These are phyloP conservation scores for Hyposoter didymator DNA, from an alignment of 2,888 invertebrate species.

Conservation along the genomic window DNA sequence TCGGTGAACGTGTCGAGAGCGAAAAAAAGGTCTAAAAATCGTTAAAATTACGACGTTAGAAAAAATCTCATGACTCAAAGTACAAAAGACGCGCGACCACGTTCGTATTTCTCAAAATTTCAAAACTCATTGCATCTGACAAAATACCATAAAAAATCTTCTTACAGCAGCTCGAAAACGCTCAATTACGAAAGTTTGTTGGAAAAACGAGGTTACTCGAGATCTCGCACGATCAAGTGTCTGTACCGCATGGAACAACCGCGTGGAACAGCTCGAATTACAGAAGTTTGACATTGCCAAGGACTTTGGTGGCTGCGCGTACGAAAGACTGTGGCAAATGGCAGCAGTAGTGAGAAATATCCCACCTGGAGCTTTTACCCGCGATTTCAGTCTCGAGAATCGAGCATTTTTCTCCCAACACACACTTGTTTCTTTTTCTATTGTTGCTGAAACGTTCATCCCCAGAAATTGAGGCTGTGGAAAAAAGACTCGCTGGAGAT, in stretches of 20 bases:
- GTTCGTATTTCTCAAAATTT: not conserved
- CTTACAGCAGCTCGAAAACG: not conserved
- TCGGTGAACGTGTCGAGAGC: conserved; percentile 18
- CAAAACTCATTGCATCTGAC: not conserved
- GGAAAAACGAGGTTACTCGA: conserved; percentile 13
- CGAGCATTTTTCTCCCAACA: conserved; percentile 20
- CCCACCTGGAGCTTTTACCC: conserved; percentile 57
- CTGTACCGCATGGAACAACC: not conserved
- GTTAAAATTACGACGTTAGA: conserved; percentile 60
- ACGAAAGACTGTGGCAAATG: conserved; percentile 40
- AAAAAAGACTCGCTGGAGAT: not conserved
- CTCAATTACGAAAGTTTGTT: not conserved
- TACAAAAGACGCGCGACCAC: not conserved
- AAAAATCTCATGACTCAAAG: conserved; percentile 21
- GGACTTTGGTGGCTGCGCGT: conserved; percentile 30
- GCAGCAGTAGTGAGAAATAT: conserved; percentile 37
- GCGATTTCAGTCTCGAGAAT: conserved; percentile 30
- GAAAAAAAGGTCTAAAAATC: conserved; percentile 6
- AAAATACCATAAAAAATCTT: conserved; percentile 1
- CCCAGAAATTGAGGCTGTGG: not conserved
- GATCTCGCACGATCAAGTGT: conserved; percentile 6
- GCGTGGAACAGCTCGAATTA: conserved; percentile 36
- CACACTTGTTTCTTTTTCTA: not conserved
- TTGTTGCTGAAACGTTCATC: not conserved
- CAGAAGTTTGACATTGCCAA: conserved; percentile 55